Base-by-base conservation (phyloP, 1,140 invertebrate genomes). In the Aphelenchoides fujianensis region DNA sequence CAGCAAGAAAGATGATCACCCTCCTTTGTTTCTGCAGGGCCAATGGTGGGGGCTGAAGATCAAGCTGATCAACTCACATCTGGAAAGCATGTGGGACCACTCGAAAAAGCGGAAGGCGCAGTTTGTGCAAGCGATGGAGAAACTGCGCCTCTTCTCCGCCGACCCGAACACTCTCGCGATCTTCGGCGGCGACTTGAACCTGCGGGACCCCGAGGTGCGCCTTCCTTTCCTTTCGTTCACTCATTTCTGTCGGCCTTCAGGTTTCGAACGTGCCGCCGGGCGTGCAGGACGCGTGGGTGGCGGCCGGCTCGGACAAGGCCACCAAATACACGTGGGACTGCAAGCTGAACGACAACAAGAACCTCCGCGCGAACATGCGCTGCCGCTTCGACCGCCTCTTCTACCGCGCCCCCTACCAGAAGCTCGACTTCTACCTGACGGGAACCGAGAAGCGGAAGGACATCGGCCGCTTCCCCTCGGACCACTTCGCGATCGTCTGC, bases 31-130 rank as follows among this genome's bases (percentile, higher is more conserved):
- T 70, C 69, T 77, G 54, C 16, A 74, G 75, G 75, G 32, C 12
- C 19, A 57, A 52, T 78, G 74, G 75, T 55, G 72, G 12, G 36
- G 41, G 19, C 48, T 82, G 16, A 67, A 77, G n/a, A 37, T 80
- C 5, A 68, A 62, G 9, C 71, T 80, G 1, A 62, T 80, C 30
- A 80, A 80, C 53, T 69, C 72, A n/a, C 79, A 80, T 72, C 71
- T 80, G 54, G 79, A 80, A 52, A 82, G 79, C 37, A 73, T 32
- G 53, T 55, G 57, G 19, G 79, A 80, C 9, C 48, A 67, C 53
- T 64, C 72, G 9, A 59, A 53, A n/a, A 36, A 53, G 27, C 67
- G 78, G 12, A 75, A 41, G 30, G 61, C 37, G 9, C 79, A 80
- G 30, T 82, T 79, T 59, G 35, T 35, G 16, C 27, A 68, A 2